Conservation (phyloP, 2,113 vertebrate species). For the Erythrolamprus reginae region DNA sequence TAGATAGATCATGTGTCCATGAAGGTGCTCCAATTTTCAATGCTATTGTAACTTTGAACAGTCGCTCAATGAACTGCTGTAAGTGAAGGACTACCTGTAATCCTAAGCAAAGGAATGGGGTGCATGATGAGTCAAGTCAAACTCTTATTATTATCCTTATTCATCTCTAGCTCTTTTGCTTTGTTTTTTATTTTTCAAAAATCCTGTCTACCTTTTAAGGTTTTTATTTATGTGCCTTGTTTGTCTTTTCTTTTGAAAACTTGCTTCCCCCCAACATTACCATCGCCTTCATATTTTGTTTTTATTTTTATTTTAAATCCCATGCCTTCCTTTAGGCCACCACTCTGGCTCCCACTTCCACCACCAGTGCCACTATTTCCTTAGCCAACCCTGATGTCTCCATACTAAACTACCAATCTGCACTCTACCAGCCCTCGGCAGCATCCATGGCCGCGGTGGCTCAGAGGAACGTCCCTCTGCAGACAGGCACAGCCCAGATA, state of each 20-base stretch:
- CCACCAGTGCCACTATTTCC: slow-evolving; percentile 95
- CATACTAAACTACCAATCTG: slow-evolving; percentile 98
- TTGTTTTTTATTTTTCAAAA: slow-evolving; percentile 22
- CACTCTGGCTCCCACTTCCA: slow-evolving; percentile 92
- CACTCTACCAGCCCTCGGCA: slow-evolving; percentile 96
- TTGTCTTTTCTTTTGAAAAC: slow-evolving; percentile 37
- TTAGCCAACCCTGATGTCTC: slow-evolving; percentile 94
- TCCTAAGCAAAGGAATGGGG: not conserved
- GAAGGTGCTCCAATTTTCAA: no score
- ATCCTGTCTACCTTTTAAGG: slow-evolving; percentile 30
- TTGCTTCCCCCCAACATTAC: slow-evolving; percentile 54
- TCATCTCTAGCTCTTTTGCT: not conserved
- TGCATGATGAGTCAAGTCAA: accelerated
- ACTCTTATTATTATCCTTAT: not conserved
- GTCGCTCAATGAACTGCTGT: not conserved
- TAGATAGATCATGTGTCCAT: no score
- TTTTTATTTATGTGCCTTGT: slow-evolving; percentile 37
- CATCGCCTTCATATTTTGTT: slow-evolving; percentile 73
- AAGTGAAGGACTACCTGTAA: not conserved
- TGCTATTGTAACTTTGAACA: not conserved
- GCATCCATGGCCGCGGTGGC: slow-evolving; percentile 97
- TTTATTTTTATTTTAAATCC: slow-evolving; percentile 80
- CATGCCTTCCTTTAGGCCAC: slow-evolving; percentile 86
- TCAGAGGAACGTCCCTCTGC: slow-evolving; percentile 94
- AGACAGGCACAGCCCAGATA: slow-evolving; percentile 89